Evolutionary conservation across 2,113 vertebrate genomes (phyloP), one percentile per base, ranked within the genome.

Genomic region (Vanacampus margaritifer): DNA sequence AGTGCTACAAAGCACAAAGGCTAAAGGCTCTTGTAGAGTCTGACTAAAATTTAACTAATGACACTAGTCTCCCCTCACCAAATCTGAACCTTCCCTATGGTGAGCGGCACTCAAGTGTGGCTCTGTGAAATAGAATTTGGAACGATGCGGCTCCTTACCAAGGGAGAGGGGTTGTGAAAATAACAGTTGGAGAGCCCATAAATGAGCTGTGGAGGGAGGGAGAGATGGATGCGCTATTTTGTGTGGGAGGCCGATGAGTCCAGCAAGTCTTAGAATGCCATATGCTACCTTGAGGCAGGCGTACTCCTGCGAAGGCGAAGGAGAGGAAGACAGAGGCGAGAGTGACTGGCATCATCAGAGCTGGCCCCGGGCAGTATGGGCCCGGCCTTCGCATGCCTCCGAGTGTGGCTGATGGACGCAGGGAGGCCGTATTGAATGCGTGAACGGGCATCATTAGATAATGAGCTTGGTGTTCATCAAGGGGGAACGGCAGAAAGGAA

Each of bases 11-110:
- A 26, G 43, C 60, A 62, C 60, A 62, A 75, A 66, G 79, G 39
- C n/a, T 61, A 73, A 79, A 71, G 68, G 61, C 79, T 85, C 59
- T n/a, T 69, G 74, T 56, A 58, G 70, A 71, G 78, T 79, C 81
- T 86, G 85, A 84, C 81, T 89, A 89, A 89, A 87, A 86, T 85
- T 89, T 89, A 89, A 89, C 85, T 89, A 87, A 89, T 89, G 86
- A 86, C 76, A 76, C 70, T 80, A 59, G 56, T 80, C 79, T 83
- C 73, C 76, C 86, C 85, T 81, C 79, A 80, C 85, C 84, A 82
- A 88, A 83, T 84, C 81, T 78, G 83, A 84, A 76, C 80, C 86
- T 87, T 88, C 85, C 86, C 87, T 76, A 75, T 79, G 80, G 86
- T 78, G 79, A 89, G 71, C 69, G 70, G 74, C 82, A 86, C 80